phyloP scores from a whole-genome alignment of 2,113 vertebrate genomes.

The Eptesicus fuscus region DNA sequence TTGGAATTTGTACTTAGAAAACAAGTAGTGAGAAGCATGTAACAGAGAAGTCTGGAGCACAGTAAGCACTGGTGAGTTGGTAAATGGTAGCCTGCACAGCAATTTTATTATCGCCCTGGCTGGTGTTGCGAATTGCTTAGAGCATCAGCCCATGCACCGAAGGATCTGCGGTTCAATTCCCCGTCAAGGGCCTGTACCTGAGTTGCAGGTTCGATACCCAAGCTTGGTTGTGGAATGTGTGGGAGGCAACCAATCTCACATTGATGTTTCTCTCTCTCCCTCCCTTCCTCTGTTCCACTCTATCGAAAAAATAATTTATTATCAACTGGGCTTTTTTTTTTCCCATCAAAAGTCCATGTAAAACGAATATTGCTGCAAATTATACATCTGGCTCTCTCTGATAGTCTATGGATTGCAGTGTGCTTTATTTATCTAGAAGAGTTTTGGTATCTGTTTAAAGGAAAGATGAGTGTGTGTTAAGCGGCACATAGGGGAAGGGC shows the following conservation, averaged over 20 bases:
- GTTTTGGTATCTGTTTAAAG: not conserved
- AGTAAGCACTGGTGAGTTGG: not conserved
- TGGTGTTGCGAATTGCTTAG: no score
- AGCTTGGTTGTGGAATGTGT: no score
- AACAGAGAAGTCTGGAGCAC: not conserved
- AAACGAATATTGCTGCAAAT: not conserved
- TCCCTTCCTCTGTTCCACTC: no score
- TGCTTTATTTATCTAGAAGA: not conserved
- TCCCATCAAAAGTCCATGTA: not conserved
- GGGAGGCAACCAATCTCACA: no score
- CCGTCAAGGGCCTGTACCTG: no score
- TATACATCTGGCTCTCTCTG: not conserved
- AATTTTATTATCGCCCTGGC: not conserved
- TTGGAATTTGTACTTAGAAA: slow-evolving; percentile 47
- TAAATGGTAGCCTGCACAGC: not conserved
- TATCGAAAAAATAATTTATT: not conserved
- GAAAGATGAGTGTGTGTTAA: not conserved
- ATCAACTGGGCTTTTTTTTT: not conserved
- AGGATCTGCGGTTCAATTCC: no score
- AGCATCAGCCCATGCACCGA: no score
- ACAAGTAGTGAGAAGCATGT: not conserved
- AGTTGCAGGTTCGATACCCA: no score
- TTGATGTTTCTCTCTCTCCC: no score
- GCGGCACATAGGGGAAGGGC: not conserved
- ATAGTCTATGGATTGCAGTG: not conserved